Evolutionary conservation across 2,113 vertebrate species (phyloP), one percentile per base, ranked within the genome.

Genomic region (Pycnonotus jocosus): DNA sequence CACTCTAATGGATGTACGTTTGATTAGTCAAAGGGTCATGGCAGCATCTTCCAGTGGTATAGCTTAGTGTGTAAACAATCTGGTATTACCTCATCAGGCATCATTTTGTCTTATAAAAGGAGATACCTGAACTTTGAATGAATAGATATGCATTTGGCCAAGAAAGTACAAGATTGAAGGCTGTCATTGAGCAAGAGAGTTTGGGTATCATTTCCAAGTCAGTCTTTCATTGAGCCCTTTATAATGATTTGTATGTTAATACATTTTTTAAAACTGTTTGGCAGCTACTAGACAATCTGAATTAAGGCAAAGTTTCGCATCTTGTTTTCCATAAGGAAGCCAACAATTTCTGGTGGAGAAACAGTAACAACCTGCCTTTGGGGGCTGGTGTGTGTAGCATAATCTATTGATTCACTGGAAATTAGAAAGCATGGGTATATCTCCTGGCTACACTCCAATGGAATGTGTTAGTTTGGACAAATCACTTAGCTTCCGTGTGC

Each of bases 401-500:
- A 92, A 86, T 83, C 88, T 93, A 88, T 93, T 93, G 91, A 88
- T 96, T 78, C 76, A 62, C 69, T 88, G 51, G 48, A 93, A 94
- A 90, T 91, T 84, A 92, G 72, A 86, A 93, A 81, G 60, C 47
- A 2, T 86, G 76, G 64, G 72, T 92, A 89, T 94, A 86, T 96
- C 72, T 95, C 50, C 80, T 93, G 94, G 86, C 86, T 88, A 64
- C 69, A 92, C 86, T 95, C 92, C 92, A 93, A 65, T 92, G 60
- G 58, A 92, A 92, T 86, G 68, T 90, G 68, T 88, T 94, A 44
- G 86, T 83, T 94, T 93, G 94, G 82, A 94, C 95, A 96, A 95
- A 92, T 91, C 94, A 93, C 80, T 95, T 90, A 94, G 90, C 74
- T 95, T 94, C 77, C 2, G 2, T 92, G 86, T 97, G 92, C 92